A percentile compares a stretch with the other conserved stretches of the same genome.
Evolutionary conservation across 2,888 invertebrate genomes (phyloP).

Genomic region (Nephrotoma flavescens): DNA sequence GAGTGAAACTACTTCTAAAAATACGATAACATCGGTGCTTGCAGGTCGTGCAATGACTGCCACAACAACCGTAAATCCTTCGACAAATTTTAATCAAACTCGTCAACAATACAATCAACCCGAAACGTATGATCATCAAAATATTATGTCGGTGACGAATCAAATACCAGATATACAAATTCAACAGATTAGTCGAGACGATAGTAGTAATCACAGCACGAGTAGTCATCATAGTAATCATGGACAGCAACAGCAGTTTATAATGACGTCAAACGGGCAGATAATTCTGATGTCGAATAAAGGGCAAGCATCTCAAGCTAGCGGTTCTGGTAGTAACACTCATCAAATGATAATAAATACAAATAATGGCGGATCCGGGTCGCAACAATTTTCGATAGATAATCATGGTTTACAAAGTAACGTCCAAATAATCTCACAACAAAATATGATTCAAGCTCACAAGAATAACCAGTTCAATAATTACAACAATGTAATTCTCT

Average conservation of each 20-base stretch:
- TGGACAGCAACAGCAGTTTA: slow-evolving; percentile 19
- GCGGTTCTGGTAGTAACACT: slow-evolving; percentile 7
- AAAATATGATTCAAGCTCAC: slow-evolving; percentile 11
- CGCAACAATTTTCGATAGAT: slow-evolving; percentile 10
- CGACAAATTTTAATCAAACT: neutral
- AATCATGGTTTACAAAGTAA: slow-evolving; percentile 13
- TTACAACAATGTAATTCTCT: neutral
- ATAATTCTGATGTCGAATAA: slow-evolving; percentile 27
- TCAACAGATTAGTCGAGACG: neutral
- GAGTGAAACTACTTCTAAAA: slow-evolving; percentile 60
- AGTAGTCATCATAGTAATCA: neutral
- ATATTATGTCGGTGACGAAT: neutral
- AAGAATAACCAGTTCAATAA: neutral
- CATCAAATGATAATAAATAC: slow-evolving; percentile 18
- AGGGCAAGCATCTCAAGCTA: slow-evolving; percentile 1
- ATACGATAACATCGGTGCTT: slow-evolving; percentile 66
- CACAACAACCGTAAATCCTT: slow-evolving; percentile 49
- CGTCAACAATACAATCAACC: slow-evolving; percentile 10
- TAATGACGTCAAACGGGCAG: slow-evolving; percentile 33
- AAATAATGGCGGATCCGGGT: slow-evolving; percentile 4
- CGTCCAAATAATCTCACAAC: slow-evolving; percentile 13
- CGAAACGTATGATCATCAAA: slow-evolving; percentile 7
- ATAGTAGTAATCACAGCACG: neutral
- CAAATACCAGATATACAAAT: neutral
- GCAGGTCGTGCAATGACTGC: slow-evolving; percentile 59